These are phyloP conservation scores for Hucho hucho DNA, from an alignment of 2,113 vertebrate species.

Conservation along the genomic window DNA sequence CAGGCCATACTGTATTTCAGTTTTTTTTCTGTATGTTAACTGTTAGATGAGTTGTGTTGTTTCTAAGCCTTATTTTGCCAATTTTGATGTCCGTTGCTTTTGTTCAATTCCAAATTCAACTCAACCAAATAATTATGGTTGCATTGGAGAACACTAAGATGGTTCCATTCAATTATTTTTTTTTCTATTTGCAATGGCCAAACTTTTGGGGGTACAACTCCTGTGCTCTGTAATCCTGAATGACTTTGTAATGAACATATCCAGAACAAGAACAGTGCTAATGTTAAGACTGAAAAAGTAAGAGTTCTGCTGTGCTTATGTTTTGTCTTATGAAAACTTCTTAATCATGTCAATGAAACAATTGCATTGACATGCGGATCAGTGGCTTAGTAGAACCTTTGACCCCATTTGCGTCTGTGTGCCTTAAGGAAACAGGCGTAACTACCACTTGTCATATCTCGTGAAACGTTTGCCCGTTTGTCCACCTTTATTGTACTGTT, in stretches of 20 bases:
- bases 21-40: background rate
- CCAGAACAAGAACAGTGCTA: background rate
- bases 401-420: constrained; percentile 34
- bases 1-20: background rate
- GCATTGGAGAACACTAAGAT: background rate
- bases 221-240: background rate
- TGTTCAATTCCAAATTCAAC: background rate
- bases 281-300: constrained; percentile 4
- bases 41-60: background rate
- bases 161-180: background rate
- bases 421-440: constrained; percentile 29
- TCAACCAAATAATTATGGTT: constrained; percentile 1
- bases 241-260: background rate
- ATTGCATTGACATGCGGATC: constrained; percentile 30
- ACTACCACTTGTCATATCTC: background rate
- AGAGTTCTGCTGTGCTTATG: background rate
- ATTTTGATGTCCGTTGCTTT: background rate
- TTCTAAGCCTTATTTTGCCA: constrained; percentile 6
- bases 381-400: constrained; percentile 37
- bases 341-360: constrained; percentile 27
- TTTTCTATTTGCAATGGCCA: background rate
- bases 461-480: background rate
- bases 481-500: constrained; percentile 5
- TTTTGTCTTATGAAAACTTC: constrained; percentile 18
- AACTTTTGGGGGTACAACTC: background rate